phyloP scores from a whole-genome alignment of 2,113 vertebrate genomes.

The Dolichotis patagonum region DNA sequence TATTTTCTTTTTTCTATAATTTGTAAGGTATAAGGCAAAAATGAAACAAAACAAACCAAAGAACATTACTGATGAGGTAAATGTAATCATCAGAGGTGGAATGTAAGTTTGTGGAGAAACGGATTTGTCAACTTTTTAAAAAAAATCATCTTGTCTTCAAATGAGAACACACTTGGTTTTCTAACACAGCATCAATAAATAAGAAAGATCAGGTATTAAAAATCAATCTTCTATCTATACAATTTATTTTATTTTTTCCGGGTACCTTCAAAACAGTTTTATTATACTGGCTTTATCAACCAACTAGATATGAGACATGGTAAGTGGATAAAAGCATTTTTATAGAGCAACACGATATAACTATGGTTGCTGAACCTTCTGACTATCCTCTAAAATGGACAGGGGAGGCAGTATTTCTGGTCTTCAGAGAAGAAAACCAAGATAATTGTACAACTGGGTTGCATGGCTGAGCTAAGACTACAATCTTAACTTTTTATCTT shows the following conservation, averaged over 20 bases:
- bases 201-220: not conserved
- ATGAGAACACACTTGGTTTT: not conserved
- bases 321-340: not conserved
- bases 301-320: too few species aligned
- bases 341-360: not conserved
- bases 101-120: not conserved
- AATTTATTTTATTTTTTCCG: not conserved
- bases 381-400: too few species aligned
- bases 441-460: not conserved
- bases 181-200: not conserved
- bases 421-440: not conserved
- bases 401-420: not conserved
- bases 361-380: not conserved
- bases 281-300: not conserved
- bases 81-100: fast-evolving
- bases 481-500: not conserved
- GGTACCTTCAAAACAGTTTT: not conserved
- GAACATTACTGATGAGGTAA: not conserved
- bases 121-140: not conserved
- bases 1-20: not conserved
- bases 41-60: not conserved
- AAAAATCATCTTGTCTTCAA: not conserved
- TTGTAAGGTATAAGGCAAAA: not conserved
- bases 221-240: not conserved
- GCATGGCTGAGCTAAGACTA: not conserved